Evolutionary conservation across 2,797 vertebrate species (phyloP), one percentile per base, ranked within the genome.

Genomic region (Taeniopygia guttata): DNA sequence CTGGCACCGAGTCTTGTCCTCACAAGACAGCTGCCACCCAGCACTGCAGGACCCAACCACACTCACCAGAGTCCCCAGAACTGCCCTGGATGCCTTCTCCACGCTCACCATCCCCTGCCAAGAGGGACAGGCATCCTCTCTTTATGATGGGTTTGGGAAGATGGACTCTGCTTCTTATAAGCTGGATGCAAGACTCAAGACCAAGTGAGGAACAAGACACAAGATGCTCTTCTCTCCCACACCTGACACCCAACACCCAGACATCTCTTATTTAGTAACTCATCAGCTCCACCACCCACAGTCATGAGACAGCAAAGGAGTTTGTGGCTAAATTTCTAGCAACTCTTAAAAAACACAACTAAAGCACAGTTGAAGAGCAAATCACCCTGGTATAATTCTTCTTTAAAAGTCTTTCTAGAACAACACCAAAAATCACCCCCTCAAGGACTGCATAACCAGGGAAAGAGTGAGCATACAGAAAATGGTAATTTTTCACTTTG

Each of bases 401-500:
- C 7, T 72, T 91, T 32, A 45, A 52, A 89, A 72, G 26, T 29
- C 36, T 75, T 87, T 66, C 60, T 51, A 48, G 29, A 88, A 67
- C 48, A 67, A 48, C 59, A 84, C 29, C 48, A 93, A 87, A 88
- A 88, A 91, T 27, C 48, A 68, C 21, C 17, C 30, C 34, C 11
- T 46, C 34, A 56, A 60, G 20, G 67, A 17, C 60, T 73, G 32
- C 29, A 76, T 59, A 92, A 73, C 7, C 16, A 78, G 18, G 34
- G 45, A 67, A 87, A 85, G 40, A 23, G 3, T n/a, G 21, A 91
- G 69, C 46, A 81, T 77, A 76, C 1, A 94, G 46, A 72, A 74
- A 27, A 85, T 40, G 29, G 76, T n/a, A 68, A 87, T 78, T 88
- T 95, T 81, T 79, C 59, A 73, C 25, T 38, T 79, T 48, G 29